phyloP scores from a whole-genome alignment of 1,140 invertebrate genomes.

The Asobara japonica region DNA sequence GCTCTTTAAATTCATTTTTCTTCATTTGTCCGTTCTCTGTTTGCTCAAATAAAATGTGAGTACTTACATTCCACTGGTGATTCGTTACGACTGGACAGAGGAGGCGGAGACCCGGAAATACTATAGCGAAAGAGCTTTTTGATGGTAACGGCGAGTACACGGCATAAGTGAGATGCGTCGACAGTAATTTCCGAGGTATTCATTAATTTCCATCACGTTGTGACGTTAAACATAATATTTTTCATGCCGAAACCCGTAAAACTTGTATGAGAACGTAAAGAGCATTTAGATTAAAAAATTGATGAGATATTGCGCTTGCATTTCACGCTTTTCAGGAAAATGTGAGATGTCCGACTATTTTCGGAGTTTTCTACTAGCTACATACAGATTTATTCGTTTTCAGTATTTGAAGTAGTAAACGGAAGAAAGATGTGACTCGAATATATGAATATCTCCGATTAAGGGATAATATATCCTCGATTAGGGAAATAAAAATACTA shows the following conservation, averaged over 20 bases:
- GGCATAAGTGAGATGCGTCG: slow-evolving; percentile 1
- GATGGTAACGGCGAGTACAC: background rate
- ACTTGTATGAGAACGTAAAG: background rate
- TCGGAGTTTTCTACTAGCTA: too few species aligned
- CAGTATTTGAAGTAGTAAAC: too few species aligned
- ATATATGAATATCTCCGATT: too few species aligned
- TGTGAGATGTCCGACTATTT: too few species aligned
- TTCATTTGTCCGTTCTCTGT: background rate
- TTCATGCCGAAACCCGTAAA: background rate
- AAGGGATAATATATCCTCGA: too few species aligned
- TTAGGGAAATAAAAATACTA: too few species aligned
- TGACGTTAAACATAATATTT: background rate
- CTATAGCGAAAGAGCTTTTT: background rate
- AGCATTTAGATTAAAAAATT: slow-evolving; percentile 3
- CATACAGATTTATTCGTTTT: too few species aligned
- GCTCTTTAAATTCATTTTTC: background rate
- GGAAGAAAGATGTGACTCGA: too few species aligned
- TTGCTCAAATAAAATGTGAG: background rate
- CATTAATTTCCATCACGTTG: background rate
- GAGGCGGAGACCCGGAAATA: background rate
- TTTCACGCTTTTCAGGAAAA: too few species aligned
- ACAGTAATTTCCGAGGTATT: slow-evolving; percentile 10
- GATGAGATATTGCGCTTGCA: background rate
- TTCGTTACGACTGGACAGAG: background rate
- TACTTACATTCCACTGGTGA: background rate